Evolutionary conservation across 2,797 vertebrate genomes (phyloP), one percentile per base, ranked within the genome.

Genomic region (Sebastes reedi): DNA sequence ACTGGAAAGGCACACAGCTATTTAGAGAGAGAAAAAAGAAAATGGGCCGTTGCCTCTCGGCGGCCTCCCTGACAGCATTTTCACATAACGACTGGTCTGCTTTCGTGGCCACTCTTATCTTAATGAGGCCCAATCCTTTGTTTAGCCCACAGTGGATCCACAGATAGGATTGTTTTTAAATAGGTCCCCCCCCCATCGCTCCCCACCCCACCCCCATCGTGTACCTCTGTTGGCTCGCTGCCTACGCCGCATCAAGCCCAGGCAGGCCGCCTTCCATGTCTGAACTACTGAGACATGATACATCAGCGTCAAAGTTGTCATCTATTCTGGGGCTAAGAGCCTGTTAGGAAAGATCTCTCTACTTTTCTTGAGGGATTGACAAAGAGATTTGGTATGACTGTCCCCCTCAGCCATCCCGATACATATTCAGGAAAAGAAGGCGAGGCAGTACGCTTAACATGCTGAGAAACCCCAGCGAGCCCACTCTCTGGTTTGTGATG

Each of bases 81-180:
- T 81, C 86, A 86, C 86, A 81, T 81, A 87, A 87, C 84, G 88
- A 84, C 89, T 83, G 85, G 83, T 83, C 73, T 80, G 84, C 85
- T 88, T 86, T 88, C 34, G 58, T 79, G 88, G 75, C 73, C 79
- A 69, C 82, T 87, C 81, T 91, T 88, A 91, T 90, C 89, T 86
- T 87, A 93, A 93, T 93, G 90, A 91, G 88, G 71, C 61, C 80
- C 89, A 87, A 90, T 90, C 91, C 86, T 90, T 86, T 92, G 93
- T 94, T 91, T 87, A 83, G 89, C 80, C 91, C 89, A 92, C 88
- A 91, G 83, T 86, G 81, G 80, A 91, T 85, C 84, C 82, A 86
- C 79, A 90, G 87, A 94, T 88, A 89, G 81, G 88, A 90, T 91
- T 89, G 91, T 87, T 91, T 91, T 93, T 85, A 91, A 92, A 91